phyloP scores from a whole-genome alignment of 2,888 invertebrate species.

The Agrotis exclamationis region DNA sequence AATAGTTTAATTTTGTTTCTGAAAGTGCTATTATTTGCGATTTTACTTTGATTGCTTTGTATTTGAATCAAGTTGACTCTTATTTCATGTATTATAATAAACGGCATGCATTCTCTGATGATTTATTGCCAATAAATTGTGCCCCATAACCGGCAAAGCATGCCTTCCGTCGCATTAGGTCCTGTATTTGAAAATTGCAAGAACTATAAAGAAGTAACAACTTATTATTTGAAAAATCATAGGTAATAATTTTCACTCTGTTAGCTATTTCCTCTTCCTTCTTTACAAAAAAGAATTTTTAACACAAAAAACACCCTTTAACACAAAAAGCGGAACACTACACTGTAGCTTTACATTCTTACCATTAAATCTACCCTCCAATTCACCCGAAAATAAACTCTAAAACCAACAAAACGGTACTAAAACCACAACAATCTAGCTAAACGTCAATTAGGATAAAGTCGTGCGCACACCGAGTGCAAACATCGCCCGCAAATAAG shows the following conservation, averaged over 20 bases:
- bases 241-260: neutral
- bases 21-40: neutral
- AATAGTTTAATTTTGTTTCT: slow-evolving; percentile 1
- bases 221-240: neutral
- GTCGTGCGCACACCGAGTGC: slow-evolving; percentile 72
- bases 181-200: neutral
- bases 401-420: slow-evolving; percentile 52
- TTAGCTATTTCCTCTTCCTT: neutral
- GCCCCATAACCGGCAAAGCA: neutral
- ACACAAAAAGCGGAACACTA: too few species aligned
- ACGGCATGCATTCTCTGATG: neutral
- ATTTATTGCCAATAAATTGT: neutral
- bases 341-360: neutral
- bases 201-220: neutral
- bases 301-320: neutral
- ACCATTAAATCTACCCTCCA: neutral
- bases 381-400: slow-evolving; percentile 17
- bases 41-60: slow-evolving; percentile 20
- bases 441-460: slow-evolving; percentile 80
- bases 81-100: slow-evolving; percentile 16
- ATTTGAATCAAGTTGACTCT: slow-evolving; percentile 12
- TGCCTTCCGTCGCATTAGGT: neutral
- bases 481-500: slow-evolving; percentile 77
- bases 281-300: neutral
- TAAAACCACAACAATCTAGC: slow-evolving; percentile 66